phyloP scores from a whole-genome alignment of 1,140 invertebrate genomes.

The Maniola jurtina region DNA sequence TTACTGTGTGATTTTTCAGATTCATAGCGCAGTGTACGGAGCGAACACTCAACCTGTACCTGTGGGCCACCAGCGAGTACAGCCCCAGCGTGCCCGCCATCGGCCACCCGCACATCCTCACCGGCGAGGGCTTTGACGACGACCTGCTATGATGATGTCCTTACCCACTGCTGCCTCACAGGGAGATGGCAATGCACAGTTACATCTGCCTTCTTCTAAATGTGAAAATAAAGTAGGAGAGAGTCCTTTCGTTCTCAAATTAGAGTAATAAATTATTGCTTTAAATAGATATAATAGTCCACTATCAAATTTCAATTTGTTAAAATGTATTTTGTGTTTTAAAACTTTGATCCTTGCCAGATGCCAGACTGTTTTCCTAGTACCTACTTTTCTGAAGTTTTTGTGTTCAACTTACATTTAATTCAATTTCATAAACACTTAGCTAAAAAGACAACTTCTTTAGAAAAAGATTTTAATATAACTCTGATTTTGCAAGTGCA shows the following conservation, averaged over 20 bases:
- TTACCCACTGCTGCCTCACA: too few relatives aligned
- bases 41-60: conserved; percentile 94
- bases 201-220: too few relatives aligned
- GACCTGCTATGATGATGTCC: conserved; percentile 50
- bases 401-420: too few relatives aligned
- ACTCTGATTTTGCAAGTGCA: too few relatives aligned
- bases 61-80: conserved; percentile 88
- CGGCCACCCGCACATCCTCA: conserved; percentile 71
- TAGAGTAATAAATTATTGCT: conserved; percentile 5
- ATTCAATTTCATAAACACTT: too few relatives aligned
- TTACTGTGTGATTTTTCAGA: conserved; percentile 43
- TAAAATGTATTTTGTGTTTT: conserved; percentile 6
- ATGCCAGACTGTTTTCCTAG: too few relatives aligned
- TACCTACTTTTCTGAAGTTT: too few relatives aligned
- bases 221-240: too few relatives aligned
- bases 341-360: not conserved
- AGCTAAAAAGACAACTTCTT: too few relatives aligned
- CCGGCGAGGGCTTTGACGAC: conserved; percentile 59
- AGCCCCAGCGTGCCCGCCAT: conserved; percentile 80
- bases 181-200: not conserved
- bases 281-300: conserved; percentile 1
- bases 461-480: too few relatives aligned
- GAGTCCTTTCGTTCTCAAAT: too few relatives aligned
- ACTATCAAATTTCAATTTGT: not conserved
- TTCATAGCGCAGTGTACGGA: conserved; percentile 98